Evolutionary conservation across 2,888 invertebrate genomes (phyloP).

Genomic region (Labia minor): DNA sequence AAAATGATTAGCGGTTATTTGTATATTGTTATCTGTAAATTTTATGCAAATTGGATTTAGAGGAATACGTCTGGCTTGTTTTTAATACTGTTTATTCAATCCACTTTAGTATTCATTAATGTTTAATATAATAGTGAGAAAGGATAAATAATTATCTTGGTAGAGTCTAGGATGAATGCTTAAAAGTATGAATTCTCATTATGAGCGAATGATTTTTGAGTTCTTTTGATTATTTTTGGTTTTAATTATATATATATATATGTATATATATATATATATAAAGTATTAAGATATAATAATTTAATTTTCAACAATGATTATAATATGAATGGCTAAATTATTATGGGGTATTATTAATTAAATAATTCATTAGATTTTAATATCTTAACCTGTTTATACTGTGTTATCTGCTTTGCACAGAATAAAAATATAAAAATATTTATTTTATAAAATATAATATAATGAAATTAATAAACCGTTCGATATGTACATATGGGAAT

Average conservation of each 20-base stretch:
- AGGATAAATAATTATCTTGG: background rate
- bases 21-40: background rate
- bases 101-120: slow-evolving; percentile 13
- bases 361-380: slow-evolving; percentile 1
- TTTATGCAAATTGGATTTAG: background rate
- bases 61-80: background rate
- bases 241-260: too few relatives aligned
- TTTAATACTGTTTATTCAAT: background rate
- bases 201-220: slow-evolving; percentile 15
- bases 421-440: background rate
- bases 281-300: too few relatives aligned
- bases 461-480: too few relatives aligned
- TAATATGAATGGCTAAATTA: background rate
- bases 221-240: too few relatives aligned
- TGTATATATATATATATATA: too few relatives aligned
- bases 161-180: background rate
- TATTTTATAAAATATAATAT: too few relatives aligned
- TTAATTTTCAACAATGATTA: too few relatives aligned
- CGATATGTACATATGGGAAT: too few relatives aligned
- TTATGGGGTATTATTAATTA: background rate
- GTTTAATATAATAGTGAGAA: background rate
- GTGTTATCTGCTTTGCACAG: slow-evolving; percentile 6
- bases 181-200: slow-evolving; percentile 14
- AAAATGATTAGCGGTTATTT: background rate
- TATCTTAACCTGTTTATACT: background rate